These are phyloP conservation scores for Matsumurasca onukii DNA, from an alignment of 1,140 invertebrate species.

Conservation along the genomic window DNA sequence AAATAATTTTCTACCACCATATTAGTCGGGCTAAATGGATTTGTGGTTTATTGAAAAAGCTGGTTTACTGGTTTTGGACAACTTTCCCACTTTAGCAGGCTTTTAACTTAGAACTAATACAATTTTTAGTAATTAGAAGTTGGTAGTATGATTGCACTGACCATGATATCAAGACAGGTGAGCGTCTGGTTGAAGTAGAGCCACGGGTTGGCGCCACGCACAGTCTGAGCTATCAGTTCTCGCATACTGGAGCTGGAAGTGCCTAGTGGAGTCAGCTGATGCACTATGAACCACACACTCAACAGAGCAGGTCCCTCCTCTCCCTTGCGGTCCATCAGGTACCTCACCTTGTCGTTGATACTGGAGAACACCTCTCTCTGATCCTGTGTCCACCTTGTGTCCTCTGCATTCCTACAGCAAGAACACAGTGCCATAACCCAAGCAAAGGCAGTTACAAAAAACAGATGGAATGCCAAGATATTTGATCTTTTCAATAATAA, in stretches of 20 bases:
- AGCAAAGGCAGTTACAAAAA: no score
- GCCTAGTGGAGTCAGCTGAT: slow-evolving; percentile 9
- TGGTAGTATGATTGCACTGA: no score
- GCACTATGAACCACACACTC: slow-evolving; percentile 16
- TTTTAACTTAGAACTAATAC: no score
- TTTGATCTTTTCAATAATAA: no score
- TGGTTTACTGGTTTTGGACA: no score
- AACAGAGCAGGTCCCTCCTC: slow-evolving; percentile 12
- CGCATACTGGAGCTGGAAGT: background rate
- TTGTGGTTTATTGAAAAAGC: no score
- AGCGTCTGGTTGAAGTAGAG: background rate
- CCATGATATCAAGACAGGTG: background rate
- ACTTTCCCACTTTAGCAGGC: no score
- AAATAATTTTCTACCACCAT: no score
- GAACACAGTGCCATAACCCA: no score
- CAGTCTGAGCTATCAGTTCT: slow-evolving; percentile 10
- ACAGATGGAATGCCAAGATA: no score
- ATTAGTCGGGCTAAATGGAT: no score
- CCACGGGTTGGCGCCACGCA: slow-evolving; percentile 4
- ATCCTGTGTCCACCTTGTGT: background rate
- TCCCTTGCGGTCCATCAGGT: background rate
- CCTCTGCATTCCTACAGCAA: background rate
- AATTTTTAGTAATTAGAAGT: no score
- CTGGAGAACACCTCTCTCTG: background rate
- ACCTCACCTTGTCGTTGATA: slow-evolving; percentile 20